Evolutionary conservation across 2,113 vertebrate species (phyloP).

Genomic region (Paradoxurus hermaphroditus): DNA sequence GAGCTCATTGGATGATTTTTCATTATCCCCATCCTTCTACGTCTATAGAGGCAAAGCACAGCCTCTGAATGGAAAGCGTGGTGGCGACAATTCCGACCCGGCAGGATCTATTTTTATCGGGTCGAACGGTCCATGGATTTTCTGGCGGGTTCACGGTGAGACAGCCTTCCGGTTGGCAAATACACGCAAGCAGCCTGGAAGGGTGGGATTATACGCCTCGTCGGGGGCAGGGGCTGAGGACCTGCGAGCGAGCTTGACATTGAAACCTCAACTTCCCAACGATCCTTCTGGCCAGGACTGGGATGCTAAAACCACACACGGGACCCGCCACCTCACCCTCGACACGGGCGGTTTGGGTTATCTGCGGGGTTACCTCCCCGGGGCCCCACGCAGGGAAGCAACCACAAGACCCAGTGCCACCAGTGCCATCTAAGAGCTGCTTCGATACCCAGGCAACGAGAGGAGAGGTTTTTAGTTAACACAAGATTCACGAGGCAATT

Average conservation of each 20-base stretch:
- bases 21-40: neutral
- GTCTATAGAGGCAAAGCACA: neutral
- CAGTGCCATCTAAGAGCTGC: neutral
- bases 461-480: neutral
- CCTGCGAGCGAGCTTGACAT: too few relatives aligned
- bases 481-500: neutral
- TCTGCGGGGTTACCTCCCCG: neutral
- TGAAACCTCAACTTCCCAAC: neutral
- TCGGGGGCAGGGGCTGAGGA: too few relatives aligned
- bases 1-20: neutral
- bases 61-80: neutral
- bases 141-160: neutral
- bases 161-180: neutral
- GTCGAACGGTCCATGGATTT: neutral
- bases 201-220: rapidly evolving
- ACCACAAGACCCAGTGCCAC: rapidly evolving
- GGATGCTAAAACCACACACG: neutral
- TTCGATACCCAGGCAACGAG: rapidly evolving
- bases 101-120: neutral
- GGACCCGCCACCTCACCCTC: neutral
- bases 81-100: rapidly evolving
- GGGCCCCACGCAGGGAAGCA: neutral
- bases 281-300: neutral
- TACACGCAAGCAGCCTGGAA: neutral
- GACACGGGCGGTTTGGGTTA: neutral